Evolutionary conservation across 1,140 invertebrate species (phyloP).

Genomic region (Diuraphis noxia): DNA sequence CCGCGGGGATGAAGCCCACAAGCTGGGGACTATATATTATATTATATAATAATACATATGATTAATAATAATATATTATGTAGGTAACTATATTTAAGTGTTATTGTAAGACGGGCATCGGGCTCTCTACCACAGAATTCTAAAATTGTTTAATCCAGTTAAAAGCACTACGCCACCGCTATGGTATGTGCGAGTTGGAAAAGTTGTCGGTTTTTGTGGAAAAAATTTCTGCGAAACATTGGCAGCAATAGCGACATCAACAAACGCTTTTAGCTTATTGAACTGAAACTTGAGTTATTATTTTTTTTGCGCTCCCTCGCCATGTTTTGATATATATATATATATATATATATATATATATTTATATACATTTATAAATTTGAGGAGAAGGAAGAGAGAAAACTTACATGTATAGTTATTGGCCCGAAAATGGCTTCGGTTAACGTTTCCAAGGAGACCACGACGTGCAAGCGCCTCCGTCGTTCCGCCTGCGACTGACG

Average conservation of each 20-base stretch:
- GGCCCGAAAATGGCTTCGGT: slow-evolving; percentile 48
- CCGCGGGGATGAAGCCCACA: background rate
- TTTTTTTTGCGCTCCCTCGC: background rate
- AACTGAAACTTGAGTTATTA: slow-evolving; percentile 46
- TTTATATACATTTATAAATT: slow-evolving; percentile 14
- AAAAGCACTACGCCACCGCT: background rate
- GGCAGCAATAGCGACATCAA: background rate
- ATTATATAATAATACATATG: background rate
- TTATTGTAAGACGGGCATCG: slow-evolving; percentile 9
- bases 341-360: background rate
- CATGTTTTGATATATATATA: background rate
- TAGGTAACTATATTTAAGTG: background rate
- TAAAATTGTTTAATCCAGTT: slow-evolving; percentile 26
- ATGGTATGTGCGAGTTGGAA: background rate
- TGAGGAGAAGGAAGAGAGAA: background rate
- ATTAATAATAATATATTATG: background rate
- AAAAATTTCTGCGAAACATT: background rate
- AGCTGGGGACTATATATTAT: background rate
- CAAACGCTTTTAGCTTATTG: slow-evolving; percentile 47
- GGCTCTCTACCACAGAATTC: too few relatives aligned
- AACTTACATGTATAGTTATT: slow-evolving; percentile 43
- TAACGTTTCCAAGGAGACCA: slow-evolving; percentile 51
- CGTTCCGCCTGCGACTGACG: background rate
- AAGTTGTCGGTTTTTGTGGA: background rate
- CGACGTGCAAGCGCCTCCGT: background rate